Base-by-base conservation (phyloP, 2,888 invertebrate species). In the Caenorhabditis imperialis region DNA sequence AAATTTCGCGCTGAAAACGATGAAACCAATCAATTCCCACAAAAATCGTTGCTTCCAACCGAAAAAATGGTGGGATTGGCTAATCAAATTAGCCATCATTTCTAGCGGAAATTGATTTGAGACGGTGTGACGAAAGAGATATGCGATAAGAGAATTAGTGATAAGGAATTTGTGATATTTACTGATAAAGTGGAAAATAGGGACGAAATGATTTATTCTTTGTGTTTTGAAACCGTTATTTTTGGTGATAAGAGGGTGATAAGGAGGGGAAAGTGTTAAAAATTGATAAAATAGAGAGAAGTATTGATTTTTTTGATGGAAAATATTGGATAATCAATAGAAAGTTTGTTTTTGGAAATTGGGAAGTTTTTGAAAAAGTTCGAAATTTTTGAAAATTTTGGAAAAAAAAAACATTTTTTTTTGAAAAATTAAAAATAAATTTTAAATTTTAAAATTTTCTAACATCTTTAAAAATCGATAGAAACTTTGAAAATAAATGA, bases 141-240 rank as follows among this genome's bases (percentile, higher is more conserved):
- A 57, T 57, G 57, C 45, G 57, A 57, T 57, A 50, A 42, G 51
- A 22, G 2, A 51, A 2, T 16, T 12, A 30, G 3, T 7, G 25
- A 27, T 47, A 5, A 25, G 47, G 10, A 27, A 30, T 16, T 10
- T 18, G 7, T n/a, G 33, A 3, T 22, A 16, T 14, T 18, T 30
- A 25, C 5, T 33, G 23, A 22, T 22, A n/a, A 47, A 55, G 35
- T 23, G 33, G 16, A 23, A 23, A 16, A 20, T 16, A 23, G 37
- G 40, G 37, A 44, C 45, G n/a, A 48, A 25, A 47, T 60, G 30
- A 42, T 55, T 22, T 48, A 44, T 44, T 44, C n/a, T n/a, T n/a
- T n/a, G n/a, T n/a, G n/a, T n/a, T n/a, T n/a, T n/a, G n/a, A n/a
- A n/a, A n/a, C n/a, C n/a, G n/a, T n/a, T n/a, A n/a, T n/a, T n/a